phyloP scores from a whole-genome alignment of 1,140 invertebrate species.

The Chymomyza costata region DNA sequence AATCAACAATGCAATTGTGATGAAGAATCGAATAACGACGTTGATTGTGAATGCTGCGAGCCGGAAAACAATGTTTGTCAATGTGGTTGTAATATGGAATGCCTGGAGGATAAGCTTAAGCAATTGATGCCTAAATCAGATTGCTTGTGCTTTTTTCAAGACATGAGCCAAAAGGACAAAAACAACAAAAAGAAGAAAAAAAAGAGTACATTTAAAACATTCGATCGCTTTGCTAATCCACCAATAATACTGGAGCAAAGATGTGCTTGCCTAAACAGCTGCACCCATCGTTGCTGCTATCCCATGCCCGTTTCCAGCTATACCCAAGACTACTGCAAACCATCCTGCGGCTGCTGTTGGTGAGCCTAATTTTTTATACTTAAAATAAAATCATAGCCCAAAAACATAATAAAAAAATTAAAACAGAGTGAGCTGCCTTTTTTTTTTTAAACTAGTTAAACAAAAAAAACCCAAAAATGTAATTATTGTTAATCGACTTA shows the following conservation, averaged over 20 bases:
- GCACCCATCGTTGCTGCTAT: not conserved
- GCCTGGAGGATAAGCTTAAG: constrained; percentile 22
- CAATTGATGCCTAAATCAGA: constrained; percentile 22
- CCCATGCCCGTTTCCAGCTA: constrained; percentile 12
- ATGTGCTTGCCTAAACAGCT: not conserved
- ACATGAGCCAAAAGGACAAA: not conserved
- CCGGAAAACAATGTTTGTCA: not conserved
- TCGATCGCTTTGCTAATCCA: constrained; percentile 35
- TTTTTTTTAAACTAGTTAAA: not conserved
- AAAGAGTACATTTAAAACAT: constrained; percentile 1
- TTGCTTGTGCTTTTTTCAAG: constrained; percentile 26
- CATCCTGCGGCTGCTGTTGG: constrained; percentile 1
- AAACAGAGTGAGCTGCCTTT: too few relatives aligned
- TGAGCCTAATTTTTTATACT: not conserved
- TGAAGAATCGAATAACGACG: not conserved
- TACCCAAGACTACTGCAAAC: constrained; percentile 1
- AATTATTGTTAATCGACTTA: constrained; percentile 22
- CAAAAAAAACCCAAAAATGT: not conserved
- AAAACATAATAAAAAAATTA: too few relatives aligned
- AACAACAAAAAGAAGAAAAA: constrained; percentile 13
- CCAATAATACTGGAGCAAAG: constrained; percentile 33
- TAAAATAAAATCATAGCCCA: not conserved
- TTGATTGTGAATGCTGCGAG: not conserved
- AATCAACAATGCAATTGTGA: constrained; percentile 6
- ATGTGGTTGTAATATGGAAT: constrained; percentile 12